Base-by-base conservation (phyloP, 2,888 invertebrate species). In the Stegana nigrithorax region DNA sequence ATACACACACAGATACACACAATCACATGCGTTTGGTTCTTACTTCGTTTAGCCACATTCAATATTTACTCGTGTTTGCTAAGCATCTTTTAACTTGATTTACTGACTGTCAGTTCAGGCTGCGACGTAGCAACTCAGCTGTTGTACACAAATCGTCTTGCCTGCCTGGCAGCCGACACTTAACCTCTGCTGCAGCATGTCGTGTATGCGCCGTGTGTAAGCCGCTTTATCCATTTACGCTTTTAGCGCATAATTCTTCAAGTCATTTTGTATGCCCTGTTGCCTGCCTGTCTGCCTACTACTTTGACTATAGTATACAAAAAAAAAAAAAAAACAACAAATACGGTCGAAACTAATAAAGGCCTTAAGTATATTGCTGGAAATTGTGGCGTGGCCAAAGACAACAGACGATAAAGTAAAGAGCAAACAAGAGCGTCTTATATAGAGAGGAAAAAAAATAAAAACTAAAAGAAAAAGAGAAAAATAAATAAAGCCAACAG, bases 61-160 rank as follows among this genome's bases (percentile, higher is more conserved):
- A 55, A 55, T 36, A 55, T 55, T 55, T 55, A 36, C 50, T 26
- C 25, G 12, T 55, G 21, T 21, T 55, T n/a, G 29, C 26, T 32
- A 55, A 55, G 53, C 36, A 62, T 57, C 55, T 65, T 65, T 65
- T 55, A 62, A 67, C 70, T 64, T 62, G 64, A 68, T 64, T 68
- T 63, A 59, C 60, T 60, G 53, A 26, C 42, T 53, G 39, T 60
- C 44, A 36, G 21, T n/a, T n/a, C n/a, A n/a, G n/a, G n/a, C n/a
- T n/a, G n/a, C n/a, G n/a, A n/a, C n/a, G n/a, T n/a, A n/a, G n/a
- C n/a, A n/a, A n/a, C n/a, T n/a, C n/a, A n/a, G n/a, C n/a, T n/a
- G n/a, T n/a, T n/a, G n/a, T n/a, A n/a, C n/a, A n/a, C n/a, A n/a
- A n/a, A n/a, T n/a, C n/a, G n/a, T n/a, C n/a, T n/a, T n/a, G n/a